Evolutionary conservation across 1,140 invertebrate species (phyloP).

Genomic region (Phymastichus coffea): DNA sequence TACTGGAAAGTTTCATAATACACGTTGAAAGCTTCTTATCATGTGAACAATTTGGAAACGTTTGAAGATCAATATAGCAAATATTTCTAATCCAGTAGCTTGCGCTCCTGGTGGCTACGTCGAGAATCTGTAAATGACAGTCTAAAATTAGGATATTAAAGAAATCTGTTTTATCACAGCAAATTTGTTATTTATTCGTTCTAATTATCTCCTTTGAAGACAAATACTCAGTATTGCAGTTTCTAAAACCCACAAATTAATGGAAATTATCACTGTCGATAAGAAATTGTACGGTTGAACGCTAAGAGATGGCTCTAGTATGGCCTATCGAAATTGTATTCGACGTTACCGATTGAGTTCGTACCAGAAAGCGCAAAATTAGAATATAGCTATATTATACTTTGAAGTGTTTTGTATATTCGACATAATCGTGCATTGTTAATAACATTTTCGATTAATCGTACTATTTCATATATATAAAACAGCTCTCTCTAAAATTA

Average conservation of each 20-base stretch:
- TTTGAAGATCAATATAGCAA: constrained; percentile 20
- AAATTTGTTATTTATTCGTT: no score
- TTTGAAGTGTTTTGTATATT: no score
- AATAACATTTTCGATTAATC: neutral
- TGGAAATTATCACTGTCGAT: no score
- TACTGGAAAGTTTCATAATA: no score
- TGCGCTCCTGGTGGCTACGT: neutral
- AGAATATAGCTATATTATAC: neutral
- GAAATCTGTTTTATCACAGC: neutral
- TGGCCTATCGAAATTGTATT: neutral
- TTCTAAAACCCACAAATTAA: no score
- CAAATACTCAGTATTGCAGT: no score
- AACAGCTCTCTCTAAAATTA: neutral
- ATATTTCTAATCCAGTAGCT: constrained; percentile 5
- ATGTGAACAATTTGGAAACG: no score
- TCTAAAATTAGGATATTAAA: neutral
- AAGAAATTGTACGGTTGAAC: neutral
- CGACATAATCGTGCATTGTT: neutral
- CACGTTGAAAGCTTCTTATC: no score
- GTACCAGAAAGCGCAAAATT: neutral
- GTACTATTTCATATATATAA: neutral
- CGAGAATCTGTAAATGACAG: no score
- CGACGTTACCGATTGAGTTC: neutral
- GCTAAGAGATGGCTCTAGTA: constrained; percentile 7
- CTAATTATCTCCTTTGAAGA: no score